Evolutionary conservation across 1,140 invertebrate genomes (phyloP), one percentile per base, ranked within the genome.

Genomic region (Melipona quadrifasciata): DNA sequence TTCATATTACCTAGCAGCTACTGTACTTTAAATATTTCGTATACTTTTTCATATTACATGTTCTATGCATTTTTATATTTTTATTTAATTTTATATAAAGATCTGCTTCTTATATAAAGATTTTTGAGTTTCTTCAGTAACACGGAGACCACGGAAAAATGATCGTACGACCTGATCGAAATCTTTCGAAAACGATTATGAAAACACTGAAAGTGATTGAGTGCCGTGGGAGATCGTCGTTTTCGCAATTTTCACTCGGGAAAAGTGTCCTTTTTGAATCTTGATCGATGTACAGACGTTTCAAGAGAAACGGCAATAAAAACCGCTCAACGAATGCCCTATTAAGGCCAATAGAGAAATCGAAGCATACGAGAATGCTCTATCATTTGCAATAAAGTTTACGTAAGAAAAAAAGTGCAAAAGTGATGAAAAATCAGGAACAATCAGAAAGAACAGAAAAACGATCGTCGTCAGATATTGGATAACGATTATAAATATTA

Each of bases 331-430:
- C n/a, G 47, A 31, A 39, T 51, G 47, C 24, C 27, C 27, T 73
- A 80, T 79, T 85, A 85, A 86, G 75, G 75, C 51, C 82, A 85
- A 57, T 34, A 47, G 74, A 85, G 75, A 86, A 86, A 86, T 86
- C 72, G 6, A 24, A 65, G 16, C n/a, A 65, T 65, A 47, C 39
- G 39, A 47, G 11, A 16, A 47, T n/a, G 39, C 24, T 71, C 24
- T 71, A n/a, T 51, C 39, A n/a, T 71, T 1, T 24, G 4, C 16
- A 16, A 51, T n/a, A 10, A 39, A n/a, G 14, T 39, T n/a, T 47
- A 39, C 3, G n/a, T 61, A 2, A 14, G 11, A 39, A 71, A 39
- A 71, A 47, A 47, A 24, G 21, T 39, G 39, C 5, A 71, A n/a
- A n/a, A n/a, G n/a, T n/a, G n/a, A 27, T 12, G n/a, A n/a, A 17